These are phyloP conservation scores for Melanotus villosus DNA, from an alignment of 2,888 invertebrate genomes.

Conservation along the genomic window DNA sequence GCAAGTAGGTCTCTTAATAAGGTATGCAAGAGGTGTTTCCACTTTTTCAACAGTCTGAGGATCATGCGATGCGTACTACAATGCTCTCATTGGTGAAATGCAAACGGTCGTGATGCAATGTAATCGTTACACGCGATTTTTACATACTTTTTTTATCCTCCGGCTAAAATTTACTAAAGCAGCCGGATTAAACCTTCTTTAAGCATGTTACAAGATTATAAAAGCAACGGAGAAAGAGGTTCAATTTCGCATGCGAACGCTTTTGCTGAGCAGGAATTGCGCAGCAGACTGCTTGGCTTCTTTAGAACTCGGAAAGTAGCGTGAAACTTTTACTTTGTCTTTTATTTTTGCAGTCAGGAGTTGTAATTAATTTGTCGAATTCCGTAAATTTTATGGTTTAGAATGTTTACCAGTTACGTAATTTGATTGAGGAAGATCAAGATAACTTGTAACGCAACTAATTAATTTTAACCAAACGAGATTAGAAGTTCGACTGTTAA, in stretches of 20 bases:
- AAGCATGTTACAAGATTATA: background rate
- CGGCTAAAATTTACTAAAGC: background rate
- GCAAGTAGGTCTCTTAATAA: constrained; percentile 27
- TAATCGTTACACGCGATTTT: constrained; percentile 3
- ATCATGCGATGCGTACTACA: constrained; percentile 28
- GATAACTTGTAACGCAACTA: too few relatives aligned
- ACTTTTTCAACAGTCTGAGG: constrained; percentile 26
- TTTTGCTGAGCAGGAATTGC: constrained; percentile 10
- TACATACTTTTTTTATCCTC: background rate
- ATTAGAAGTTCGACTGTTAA: too few relatives aligned
- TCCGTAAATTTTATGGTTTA: background rate
- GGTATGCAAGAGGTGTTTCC: constrained; percentile 18
- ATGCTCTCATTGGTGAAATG: constrained; percentile 25
- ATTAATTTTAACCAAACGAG: too few relatives aligned
- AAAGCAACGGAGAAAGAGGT: background rate
- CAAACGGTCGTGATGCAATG: constrained; percentile 18
- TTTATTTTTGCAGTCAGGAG: background rate
- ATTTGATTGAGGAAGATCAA: background rate
- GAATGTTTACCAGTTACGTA: constrained; percentile 6
- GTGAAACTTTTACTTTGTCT: constrained; percentile 34
- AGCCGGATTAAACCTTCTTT: background rate
- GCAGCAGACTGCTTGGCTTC: constrained; percentile 33
- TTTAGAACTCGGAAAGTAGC: constrained; percentile 29
- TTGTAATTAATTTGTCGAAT: background rate
- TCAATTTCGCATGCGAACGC: background rate